Evolutionary conservation across 2,113 vertebrate genomes (phyloP).

Genomic region (Sphyrna mokarran): DNA sequence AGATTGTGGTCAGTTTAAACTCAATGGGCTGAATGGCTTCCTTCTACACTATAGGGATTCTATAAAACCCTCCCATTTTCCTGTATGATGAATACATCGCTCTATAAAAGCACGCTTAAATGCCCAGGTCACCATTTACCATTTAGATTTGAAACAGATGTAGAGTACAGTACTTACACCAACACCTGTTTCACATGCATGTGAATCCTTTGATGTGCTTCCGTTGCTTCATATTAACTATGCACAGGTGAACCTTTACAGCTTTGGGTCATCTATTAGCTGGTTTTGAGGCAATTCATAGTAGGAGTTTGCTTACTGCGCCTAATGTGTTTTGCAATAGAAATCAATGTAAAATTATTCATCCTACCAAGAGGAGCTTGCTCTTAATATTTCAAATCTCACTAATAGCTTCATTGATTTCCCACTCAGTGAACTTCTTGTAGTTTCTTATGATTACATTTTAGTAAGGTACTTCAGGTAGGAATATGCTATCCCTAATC

Average conservation of each 20-base stretch:
- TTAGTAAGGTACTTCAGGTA: background rate
- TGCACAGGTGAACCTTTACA: background rate
- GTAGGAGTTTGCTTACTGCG: background rate
- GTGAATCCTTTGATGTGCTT: background rate
- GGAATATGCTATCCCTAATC: background rate
- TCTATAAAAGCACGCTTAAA: background rate
- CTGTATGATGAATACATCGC: background rate
- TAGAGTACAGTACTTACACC: constrained; percentile 1
- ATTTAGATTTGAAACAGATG: background rate
- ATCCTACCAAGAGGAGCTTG: background rate
- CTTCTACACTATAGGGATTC: no score
- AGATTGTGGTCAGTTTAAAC: no score
- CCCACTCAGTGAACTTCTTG: background rate
- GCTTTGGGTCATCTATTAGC: background rate
- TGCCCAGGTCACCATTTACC: background rate
- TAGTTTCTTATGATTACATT: background rate
- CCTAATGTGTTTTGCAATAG: background rate
- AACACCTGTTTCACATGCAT: constrained; percentile 23
- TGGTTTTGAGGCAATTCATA: background rate
- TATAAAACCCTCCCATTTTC: background rate
- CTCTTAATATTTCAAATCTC: background rate
- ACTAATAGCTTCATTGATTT: background rate
- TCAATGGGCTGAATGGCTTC: no score
- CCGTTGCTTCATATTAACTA: background rate
- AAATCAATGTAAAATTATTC: background rate